Base-by-base conservation (phyloP, 2,888 invertebrate genomes). In the Philaethria dido region DNA sequence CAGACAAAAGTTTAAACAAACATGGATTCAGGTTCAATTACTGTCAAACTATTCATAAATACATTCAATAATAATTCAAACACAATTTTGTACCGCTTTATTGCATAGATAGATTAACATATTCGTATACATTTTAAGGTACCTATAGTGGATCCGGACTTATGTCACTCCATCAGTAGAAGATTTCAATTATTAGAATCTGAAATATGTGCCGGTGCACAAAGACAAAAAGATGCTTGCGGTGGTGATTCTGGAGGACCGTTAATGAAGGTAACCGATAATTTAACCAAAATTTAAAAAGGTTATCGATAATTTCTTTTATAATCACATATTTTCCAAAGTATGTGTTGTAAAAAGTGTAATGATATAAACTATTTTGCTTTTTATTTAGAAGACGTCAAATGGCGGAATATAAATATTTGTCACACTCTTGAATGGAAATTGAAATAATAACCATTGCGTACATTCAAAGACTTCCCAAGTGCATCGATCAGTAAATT, bases 211-310 rank as follows among this genome's bases (percentile, higher is more conserved):
- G 94, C 93, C 0, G 95, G 94, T 11, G 94, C 94, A 29, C 84
- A 88, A 55, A 74, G 81, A 0, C 94, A 94, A 62, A 87, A 92
- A 66, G 95, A 95, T 74, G 93, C 94, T 0, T 95, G 95, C 70
- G 90, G 87, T 0, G 94, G 95, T 0, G 95, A 95, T 75, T 94
- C 94, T 0, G 95, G 95, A 5, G 95, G 95, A 5, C 95, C 95
- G 25, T 81, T 92, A 0, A 89, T 90, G 87, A 90, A 89, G 87
- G 93, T 39, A 36, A 1, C 33, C 33, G 1, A 8, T 36, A 8
- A 6, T 9, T 8, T 36, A 36, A 36, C 9, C 9, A 36, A 36
- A 29, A 29, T n/a, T 29, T 29, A 4, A 4, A 29, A 4, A 29
- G 29, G 29, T 29, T 29, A 29, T 33, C 33, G 25, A 2, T 4